Evolutionary conservation across 2,888 invertebrate species (phyloP).

Genomic region (Drosophila atroscutellata): DNA sequence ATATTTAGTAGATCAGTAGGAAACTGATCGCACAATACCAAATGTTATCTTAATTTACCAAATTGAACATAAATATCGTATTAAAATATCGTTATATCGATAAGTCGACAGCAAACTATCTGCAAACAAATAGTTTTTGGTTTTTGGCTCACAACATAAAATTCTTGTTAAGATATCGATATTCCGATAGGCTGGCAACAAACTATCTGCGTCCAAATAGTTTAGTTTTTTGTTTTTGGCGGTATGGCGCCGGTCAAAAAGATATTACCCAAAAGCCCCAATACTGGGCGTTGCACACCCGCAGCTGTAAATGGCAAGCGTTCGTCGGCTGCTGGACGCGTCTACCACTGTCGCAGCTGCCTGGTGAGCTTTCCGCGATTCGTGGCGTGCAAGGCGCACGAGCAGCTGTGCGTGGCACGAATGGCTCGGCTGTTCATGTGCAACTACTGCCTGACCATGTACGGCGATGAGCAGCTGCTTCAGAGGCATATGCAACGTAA

Average conservation of each 20-base stretch:
- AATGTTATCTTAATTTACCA: neutral
- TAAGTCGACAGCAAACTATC: neutral
- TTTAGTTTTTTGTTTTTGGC: neutral
- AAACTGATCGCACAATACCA: neutral
- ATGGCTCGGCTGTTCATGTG: slow-evolving; percentile 52
- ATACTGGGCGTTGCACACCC: neutral
- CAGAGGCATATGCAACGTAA: slow-evolving; percentile 58
- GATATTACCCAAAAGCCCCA: slow-evolving; percentile 37
- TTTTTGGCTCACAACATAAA: neutral
- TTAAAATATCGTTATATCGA: slow-evolving; percentile 13
- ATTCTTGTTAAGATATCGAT: neutral
- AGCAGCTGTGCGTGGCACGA: slow-evolving; percentile 47
- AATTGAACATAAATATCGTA: neutral
- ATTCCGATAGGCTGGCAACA: slow-evolving; percentile 6
- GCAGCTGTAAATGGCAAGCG: neutral
- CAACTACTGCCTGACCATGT: slow-evolving; percentile 62
- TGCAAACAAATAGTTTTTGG: neutral
- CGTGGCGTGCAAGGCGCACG: slow-evolving; percentile 53
- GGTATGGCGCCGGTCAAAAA: neutral
- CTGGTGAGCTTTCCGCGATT: slow-evolving; percentile 49
- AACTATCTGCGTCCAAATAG: neutral
- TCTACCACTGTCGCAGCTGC: slow-evolving; percentile 54
- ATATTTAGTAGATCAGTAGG: neutral
- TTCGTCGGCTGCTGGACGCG: slow-evolving; percentile 17
- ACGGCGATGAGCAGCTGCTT: slow-evolving; percentile 53